These are phyloP conservation scores for Empis livida DNA, from an alignment of 2,888 invertebrate species.

Conservation along the genomic window DNA sequence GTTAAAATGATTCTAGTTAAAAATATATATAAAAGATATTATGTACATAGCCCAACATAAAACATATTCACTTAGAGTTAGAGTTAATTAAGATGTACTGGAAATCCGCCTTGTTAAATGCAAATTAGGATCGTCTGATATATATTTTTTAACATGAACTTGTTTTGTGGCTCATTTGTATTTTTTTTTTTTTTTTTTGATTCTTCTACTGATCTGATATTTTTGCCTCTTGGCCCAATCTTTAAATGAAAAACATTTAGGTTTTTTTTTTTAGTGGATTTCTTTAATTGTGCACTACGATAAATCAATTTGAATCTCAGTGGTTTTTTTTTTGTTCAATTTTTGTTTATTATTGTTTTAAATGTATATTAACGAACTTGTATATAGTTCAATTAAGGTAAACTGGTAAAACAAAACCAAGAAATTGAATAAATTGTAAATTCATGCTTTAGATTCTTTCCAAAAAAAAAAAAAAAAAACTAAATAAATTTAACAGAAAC, in stretches of 20 bases:
- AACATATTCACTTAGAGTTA: too few relatives aligned
- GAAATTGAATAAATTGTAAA: background rate
- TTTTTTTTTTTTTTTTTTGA: background rate
- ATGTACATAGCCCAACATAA: too few relatives aligned
- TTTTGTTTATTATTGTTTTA: background rate
- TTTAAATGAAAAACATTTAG: background rate
- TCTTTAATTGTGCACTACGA: conserved; percentile 1
- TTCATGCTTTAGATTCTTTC: background rate
- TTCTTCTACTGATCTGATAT: background rate
- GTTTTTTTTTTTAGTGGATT: background rate
- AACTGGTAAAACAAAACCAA: background rate
- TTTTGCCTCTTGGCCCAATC: background rate
- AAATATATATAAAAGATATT: too few relatives aligned
- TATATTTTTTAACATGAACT: conserved; percentile 8
- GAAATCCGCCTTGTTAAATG: conserved; percentile 13
- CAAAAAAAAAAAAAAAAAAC: too few relatives aligned
- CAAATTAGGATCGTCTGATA: conserved; percentile 9
- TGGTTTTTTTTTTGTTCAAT: background rate
- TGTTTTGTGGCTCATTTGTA: conserved; percentile 9
- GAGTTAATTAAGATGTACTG: conserved; percentile 14
- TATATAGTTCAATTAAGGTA: background rate
- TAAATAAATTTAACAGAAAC: too few relatives aligned
- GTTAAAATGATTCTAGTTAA: too few relatives aligned
- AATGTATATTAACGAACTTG: background rate
- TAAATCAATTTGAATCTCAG: background rate